Evolutionary conservation across 2,113 vertebrate genomes (phyloP), one percentile per base, ranked within the genome.

Genomic region (Jaculus jaculus): DNA sequence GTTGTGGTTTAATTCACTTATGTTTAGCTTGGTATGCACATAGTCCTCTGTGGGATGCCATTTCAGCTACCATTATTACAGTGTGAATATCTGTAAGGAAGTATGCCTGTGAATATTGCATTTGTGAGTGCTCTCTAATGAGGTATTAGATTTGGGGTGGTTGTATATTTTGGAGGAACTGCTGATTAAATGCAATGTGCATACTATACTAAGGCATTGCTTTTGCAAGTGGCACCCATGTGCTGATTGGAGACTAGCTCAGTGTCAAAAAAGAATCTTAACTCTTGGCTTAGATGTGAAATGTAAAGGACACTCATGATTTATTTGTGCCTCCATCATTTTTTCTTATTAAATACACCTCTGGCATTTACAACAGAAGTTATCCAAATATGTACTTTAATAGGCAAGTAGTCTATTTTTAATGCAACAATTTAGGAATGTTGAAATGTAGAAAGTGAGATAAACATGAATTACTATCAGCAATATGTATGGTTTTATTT

Each of bases 1-100:
- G 37, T 84, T 84, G 79, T 90, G 34, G 82, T 61, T 87, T 88
- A 85, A 83, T 83, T 92, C 96, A 74, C 60, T 93, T 89, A 5
- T 85, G 37, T 85, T 94, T 61, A 75, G 82, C 66, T 84, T 87
- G 68, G 61, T 68, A 2, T 68, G 42, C 54, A 16, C 61, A 60
- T 5, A 24, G 81, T 26, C 21, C 75, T 78, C 75, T 32, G 75
- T 83, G 54, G 84, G 65, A 71, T 63, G 72, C 82, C 85, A 1
- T 65, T 73, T 79, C 34, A 65, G 74, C 81, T 58, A 28, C 77
- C 37, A 23, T 78, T 82, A 51, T 30, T 73, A 5, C 15, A 51
- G n/a, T 58, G 60, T 63, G 60, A n/a, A 26, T 69, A 42, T 54
- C 71, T 80, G 0, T n/a, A 58, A 61, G 85, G 69, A 90, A 66